Base-by-base conservation (phyloP, 2,888 invertebrate genomes). In the Clanis bilineata region DNA sequence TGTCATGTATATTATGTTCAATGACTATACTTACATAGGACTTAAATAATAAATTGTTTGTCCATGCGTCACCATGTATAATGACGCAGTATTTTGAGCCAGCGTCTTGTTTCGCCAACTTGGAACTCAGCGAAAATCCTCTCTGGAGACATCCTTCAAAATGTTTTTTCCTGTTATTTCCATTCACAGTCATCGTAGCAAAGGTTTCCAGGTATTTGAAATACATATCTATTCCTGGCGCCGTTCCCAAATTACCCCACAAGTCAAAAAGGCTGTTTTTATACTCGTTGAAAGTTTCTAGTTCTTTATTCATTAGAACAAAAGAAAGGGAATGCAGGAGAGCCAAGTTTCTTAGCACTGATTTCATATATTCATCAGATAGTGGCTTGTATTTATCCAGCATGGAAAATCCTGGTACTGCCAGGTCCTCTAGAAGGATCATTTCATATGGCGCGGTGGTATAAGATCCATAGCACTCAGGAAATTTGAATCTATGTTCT, bases 1-100 rank as follows among this genome's bases (percentile, higher is more conserved):
- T n/a, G n/a, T n/a, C n/a, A n/a, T n/a, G n/a, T n/a, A n/a, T n/a
- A n/a, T n/a, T n/a, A n/a, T n/a, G n/a, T n/a, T n/a, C n/a, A n/a
- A n/a, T n/a, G n/a, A n/a, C n/a, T n/a, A n/a, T 60, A 65, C 69
- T 69, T 57, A 71, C 71, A 54, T 76, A 59, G 54, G 70, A 65
- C 57, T 69, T 72, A 58, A 77, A 82, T 68, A 82, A 66, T n/a
- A 82, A 67, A 45, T 82, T 82, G 41, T 80, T 82, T 0, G 71
- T 75, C 81, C 81, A 81, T 23, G 69, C 61, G 44, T 81, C 82
- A 38, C 82, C 80, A 57, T 82, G 81, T 28, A 64, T 68, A 22
- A 82, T 71, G 0, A 80, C 67, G 2, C 67, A 68, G 64, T 72
- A 63, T 44, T 73, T 75, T 4, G 71, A 59, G 4, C 68, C 60